A percentile compares a stretch with the other conserved stretches of the same genome.
Evolutionary conservation across 2,113 vertebrate species (phyloP).

Genomic region (Deroptyus accipitrinus): DNA sequence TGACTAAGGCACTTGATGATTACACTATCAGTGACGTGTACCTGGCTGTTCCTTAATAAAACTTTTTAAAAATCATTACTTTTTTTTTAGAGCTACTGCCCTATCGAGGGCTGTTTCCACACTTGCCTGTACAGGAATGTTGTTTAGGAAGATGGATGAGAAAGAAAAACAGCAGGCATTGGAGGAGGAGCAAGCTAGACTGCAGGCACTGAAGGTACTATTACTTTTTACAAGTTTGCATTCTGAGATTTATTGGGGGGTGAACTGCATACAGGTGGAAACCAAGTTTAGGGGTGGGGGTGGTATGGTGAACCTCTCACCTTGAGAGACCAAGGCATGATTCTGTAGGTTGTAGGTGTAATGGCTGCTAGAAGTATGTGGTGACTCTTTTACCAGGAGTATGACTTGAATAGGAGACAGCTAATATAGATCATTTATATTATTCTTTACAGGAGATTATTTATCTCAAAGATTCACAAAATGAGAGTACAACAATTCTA

Average conservation of each 20-base stretch:
- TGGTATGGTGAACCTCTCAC: background rate
- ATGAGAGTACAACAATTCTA: background rate
- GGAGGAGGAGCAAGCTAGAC: constrained; percentile 88
- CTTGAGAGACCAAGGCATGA: background rate
- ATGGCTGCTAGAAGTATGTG: background rate
- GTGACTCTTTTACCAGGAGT: background rate
- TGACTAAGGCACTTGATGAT: background rate
- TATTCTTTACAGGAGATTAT: background rate
- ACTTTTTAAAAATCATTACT: background rate
- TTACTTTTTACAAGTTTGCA: background rate
- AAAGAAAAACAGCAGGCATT: constrained; percentile 89
- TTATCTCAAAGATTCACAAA: background rate
- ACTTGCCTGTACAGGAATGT: constrained; percentile 85
- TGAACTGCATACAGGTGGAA: background rate
- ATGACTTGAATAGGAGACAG: background rate
- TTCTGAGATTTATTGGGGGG: background rate
- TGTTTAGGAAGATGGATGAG: constrained; percentile 87
- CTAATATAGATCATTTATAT: background rate
- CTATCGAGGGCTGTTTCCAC: constrained; percentile 88
- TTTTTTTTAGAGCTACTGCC: constrained; percentile 79
- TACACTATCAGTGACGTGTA: background rate
- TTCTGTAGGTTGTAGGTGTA: background rate
- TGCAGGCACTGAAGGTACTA: constrained; percentile 88
- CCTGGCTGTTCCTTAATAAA: background rate
- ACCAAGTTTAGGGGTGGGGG: background rate